Percentiles rank a stretch among this genome's conserved stretches.
Evolutionary conservation across 2,888 invertebrate species (phyloP).

Genomic region (Neocrepidodera transversa): DNA sequence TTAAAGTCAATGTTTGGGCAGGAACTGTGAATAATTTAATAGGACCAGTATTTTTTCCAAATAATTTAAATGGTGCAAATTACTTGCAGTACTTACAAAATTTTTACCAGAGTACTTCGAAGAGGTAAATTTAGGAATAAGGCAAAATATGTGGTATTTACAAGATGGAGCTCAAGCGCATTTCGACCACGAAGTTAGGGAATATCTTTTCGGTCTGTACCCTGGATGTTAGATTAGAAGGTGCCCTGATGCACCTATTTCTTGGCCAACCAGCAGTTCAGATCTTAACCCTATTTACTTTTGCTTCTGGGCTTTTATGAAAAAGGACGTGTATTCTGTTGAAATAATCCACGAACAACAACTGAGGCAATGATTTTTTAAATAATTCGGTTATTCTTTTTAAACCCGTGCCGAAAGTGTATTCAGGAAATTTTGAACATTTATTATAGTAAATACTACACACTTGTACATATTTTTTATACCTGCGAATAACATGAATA

Average conservation of each 20-base stretch:
- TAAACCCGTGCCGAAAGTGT: not conserved
- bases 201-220: constrained; percentile 5
- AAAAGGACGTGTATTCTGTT: no score
- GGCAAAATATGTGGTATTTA: constrained; percentile 5
- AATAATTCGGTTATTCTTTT: not conserved
- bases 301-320: no score
- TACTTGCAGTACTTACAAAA: not conserved
- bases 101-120: constrained; percentile 1
- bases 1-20: no score
- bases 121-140: not conserved
- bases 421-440: not conserved
- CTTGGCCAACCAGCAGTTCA: no score
- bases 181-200: not conserved
- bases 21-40: no score
- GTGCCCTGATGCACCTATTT: not conserved
- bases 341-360: no score
- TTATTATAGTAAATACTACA: no score
- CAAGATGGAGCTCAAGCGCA: not conserved
- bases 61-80: not conserved
- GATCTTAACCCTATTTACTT: no score
- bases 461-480: no score
- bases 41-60: no score
- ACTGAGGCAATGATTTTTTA: not conserved
- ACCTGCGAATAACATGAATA: no score
- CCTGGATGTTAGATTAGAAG: constrained; percentile 9